Percentiles rank a stretch among this genome's conserved stretches.
phyloP scores from a whole-genome alignment of 1,140 invertebrate genomes.

The Drosophila tristis region DNA sequence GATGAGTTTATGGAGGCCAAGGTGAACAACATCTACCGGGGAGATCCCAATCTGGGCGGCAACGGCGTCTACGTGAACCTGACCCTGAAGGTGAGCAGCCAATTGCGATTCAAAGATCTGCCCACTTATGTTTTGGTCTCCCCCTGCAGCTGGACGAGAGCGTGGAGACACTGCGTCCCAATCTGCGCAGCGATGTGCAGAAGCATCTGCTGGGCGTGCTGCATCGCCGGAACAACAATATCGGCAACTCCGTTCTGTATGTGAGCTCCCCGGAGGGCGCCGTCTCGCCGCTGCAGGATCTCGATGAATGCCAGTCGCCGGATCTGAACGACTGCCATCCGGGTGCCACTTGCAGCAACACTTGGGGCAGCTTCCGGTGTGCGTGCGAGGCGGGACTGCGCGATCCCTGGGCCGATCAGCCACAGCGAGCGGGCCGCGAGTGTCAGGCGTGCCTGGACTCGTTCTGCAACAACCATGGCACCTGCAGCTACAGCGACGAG shows the following conservation, averaged over 20 bases:
- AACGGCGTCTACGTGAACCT: slow-evolving; percentile 92
- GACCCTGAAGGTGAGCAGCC: slow-evolving; percentile 87
- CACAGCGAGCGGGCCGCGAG: slow-evolving; percentile 88
- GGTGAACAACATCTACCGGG: slow-evolving; percentile 92
- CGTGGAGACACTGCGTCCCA: slow-evolving; percentile 88
- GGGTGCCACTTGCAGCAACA: slow-evolving; percentile 93
- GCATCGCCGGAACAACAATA: slow-evolving; percentile 91
- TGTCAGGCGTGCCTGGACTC: slow-evolving; percentile 91
- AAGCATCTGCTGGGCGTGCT: slow-evolving; percentile 93
- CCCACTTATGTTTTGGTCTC: not conserved
- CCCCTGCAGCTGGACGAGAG: slow-evolving; percentile 86
- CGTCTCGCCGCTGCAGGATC: slow-evolving; percentile 90
- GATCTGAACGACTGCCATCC: slow-evolving; percentile 96
- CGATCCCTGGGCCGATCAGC: slow-evolving; percentile 88
- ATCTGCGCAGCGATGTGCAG: slow-evolving; percentile 90
- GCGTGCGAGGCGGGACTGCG: slow-evolving; percentile 91
- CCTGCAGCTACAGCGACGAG: slow-evolving; percentile 90
- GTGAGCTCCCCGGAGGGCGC: slow-evolving; percentile 92
- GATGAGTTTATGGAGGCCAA: slow-evolving; percentile 92
- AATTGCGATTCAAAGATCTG: not conserved
- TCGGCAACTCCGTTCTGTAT: slow-evolving; percentile 93
- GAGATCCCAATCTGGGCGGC: slow-evolving; percentile 87
- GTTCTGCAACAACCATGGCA: slow-evolving; percentile 93
- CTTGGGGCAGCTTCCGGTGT: slow-evolving; percentile 95
- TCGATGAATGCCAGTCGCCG: slow-evolving; percentile 94